Evolutionary conservation across 1,140 invertebrate genomes (phyloP), one percentile per base, ranked within the genome.

Genomic region (Polypedilum vanderplanki): DNA sequence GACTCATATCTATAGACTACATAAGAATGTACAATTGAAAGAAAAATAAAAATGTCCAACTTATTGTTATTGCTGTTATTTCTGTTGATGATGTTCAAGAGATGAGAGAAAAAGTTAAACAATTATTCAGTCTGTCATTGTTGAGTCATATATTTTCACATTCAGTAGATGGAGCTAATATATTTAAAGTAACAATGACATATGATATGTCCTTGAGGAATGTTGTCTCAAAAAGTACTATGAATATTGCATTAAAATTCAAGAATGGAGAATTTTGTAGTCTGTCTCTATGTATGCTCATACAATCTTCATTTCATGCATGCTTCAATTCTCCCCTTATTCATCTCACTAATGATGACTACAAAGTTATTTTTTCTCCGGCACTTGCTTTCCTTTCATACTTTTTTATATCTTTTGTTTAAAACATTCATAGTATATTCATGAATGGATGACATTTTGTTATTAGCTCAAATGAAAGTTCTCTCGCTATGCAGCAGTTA

Each of bases 161-260:
- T 57, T 15, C 12, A 57, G 46, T 57, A n/a, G 46, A n/a, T n/a
- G 46, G 4, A 57, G 46, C 46, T 12, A 57, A 57, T 57, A 12
- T 57, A 57, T 57, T 57, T 57, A 57, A 57, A 57, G 46, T 57
- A 57, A 57, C 46, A 57, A 57, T 57, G 46, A 57, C 46, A 57
- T 57, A 57, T 57, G 46, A 57, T 57, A 57, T 57, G 46, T 15
- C 46, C 46, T 57, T 12, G 46, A 57, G 46, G n/a, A 15, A 57
- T 33, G 24, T 3, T 12, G 12, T 57, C 24, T 57, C 46, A 57
- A 15, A 12, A 57, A n/a, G 46, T 3, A 5, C 24, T 12, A 57
- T 57, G 46, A 57, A 57, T 57, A 57, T 57, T 57, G n/a, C 46
- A 57, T 57, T 57, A 57, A 57, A 12, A 57, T 57, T 57, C 46